phyloP scores from a whole-genome alignment of 30 jellyfish, hydroid and myxozoan species.

The Aurelia aurita complex sp. Pacific region DNA sequence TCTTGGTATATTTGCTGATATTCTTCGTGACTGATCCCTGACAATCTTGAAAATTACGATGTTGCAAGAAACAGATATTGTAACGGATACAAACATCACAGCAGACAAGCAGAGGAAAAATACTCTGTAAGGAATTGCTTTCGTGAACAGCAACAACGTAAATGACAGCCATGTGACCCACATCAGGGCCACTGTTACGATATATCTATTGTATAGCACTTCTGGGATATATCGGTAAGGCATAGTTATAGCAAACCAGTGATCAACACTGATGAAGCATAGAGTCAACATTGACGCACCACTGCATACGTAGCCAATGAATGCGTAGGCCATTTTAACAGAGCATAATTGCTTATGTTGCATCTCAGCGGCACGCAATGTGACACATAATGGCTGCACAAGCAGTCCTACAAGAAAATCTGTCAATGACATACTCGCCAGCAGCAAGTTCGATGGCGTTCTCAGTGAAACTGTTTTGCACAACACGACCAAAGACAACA shows the following conservation, averaged over 20 bases:
- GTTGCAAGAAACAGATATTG: conserved; percentile 16
- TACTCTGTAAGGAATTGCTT: neutral
- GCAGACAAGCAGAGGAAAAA: conserved; percentile 18
- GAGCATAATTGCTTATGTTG: conserved; percentile 6
- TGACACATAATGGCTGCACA: conserved; percentile 22
- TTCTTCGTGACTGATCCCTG: conserved; percentile 6
- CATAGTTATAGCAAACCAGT: conserved; percentile 21
- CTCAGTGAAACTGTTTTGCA: neutral
- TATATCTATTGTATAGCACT: neutral
- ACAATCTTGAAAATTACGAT: conserved; percentile 6
- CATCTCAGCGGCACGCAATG: conserved; percentile 23
- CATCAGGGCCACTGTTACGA: neutral
- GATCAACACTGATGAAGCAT: conserved; percentile 18
- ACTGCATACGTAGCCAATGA: conserved; percentile 14
- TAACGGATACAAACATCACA: conserved; percentile 3
- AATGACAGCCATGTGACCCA: conserved; percentile 36
- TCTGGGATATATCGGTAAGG: conserved; percentile 37
- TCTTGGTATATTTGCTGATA: neutral
- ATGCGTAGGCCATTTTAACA: conserved; percentile 10
- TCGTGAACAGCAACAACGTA: conserved; percentile 9
- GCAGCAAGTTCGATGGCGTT: conserved; percentile 32
- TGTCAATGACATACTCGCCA: conserved; percentile 23
- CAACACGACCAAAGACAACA: neutral
- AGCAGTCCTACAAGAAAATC: conserved; percentile 37
- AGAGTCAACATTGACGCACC: conserved; percentile 41